These are phyloP conservation scores for Pyrgilauda ruficollis DNA, from an alignment of 2,113 vertebrate species.

Conservation along the genomic window DNA sequence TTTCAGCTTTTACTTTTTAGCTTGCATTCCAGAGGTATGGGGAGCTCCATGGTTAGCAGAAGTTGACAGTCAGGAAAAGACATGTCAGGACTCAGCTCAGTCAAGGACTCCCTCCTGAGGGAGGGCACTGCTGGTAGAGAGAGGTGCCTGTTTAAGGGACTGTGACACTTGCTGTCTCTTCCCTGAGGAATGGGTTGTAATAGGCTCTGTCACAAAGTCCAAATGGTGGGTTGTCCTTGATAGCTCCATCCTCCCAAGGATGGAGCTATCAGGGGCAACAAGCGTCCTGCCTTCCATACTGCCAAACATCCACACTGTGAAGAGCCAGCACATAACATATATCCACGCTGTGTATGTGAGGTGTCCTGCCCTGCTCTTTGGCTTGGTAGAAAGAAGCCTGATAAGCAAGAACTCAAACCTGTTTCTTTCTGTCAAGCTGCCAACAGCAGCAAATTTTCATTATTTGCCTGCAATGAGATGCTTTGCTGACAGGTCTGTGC, in stretches of 20 bases:
- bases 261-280: background rate
- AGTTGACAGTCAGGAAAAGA: background rate
- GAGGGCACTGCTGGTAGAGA: background rate
- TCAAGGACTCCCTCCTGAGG: background rate
- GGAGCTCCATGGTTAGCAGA: background rate
- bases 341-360: fast-evolving
- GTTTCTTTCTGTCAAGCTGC: background rate
- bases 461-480: background rate
- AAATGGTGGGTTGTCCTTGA: background rate
- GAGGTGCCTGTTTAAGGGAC: background rate
- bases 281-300: fast-evolving
- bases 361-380: background rate
- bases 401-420: background rate
- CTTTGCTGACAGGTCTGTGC: background rate
- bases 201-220: background rate
- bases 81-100: background rate
- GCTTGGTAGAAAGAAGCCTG: background rate
- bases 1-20: background rate
- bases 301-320: fast-evolving
- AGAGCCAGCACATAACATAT: background rate
- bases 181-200: background rate
- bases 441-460: background rate
- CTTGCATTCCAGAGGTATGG: background rate
- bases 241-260: no score
- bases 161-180: background rate